phyloP scores from a whole-genome alignment of 92 coral and sea anemone genomes.

The Paramuricea clavata region DNA sequence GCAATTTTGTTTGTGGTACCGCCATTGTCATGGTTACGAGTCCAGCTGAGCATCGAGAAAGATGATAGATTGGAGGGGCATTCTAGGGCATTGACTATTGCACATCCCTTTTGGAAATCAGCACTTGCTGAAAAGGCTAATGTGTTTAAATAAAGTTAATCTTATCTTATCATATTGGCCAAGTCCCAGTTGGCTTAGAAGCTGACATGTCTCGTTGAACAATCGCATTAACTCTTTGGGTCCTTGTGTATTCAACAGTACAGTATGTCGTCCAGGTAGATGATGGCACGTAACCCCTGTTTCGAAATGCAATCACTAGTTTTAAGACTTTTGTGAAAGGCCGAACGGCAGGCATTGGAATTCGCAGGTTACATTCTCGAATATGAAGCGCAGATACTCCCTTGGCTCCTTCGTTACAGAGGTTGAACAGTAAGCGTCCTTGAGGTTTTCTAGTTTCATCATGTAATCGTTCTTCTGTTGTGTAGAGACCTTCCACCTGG shows the following conservation, averaged over 20 bases:
- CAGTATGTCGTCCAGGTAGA: constrained; percentile 67
- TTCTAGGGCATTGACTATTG: neutral
- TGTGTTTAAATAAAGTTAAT: no score
- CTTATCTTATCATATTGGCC: no score
- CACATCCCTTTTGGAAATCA: no score
- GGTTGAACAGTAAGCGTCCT: constrained; percentile 61
- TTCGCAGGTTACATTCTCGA: constrained; percentile 47
- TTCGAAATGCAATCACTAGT: constrained; percentile 57
- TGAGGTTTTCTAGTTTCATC: constrained; percentile 62
- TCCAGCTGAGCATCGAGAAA: neutral
- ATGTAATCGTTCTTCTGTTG: constrained; percentile 60
- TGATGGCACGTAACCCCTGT: constrained; percentile 47
- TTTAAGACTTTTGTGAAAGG: no score
- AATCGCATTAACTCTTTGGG: neutral
- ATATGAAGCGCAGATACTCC: constrained; percentile 58
- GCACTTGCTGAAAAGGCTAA: no score
- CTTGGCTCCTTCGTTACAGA: constrained; percentile 42
- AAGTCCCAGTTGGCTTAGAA: neutral
- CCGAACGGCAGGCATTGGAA: no score
- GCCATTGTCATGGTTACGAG: constrained; percentile 24
- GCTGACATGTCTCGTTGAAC: constrained; percentile 8
- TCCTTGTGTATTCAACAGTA: constrained; percentile 32
- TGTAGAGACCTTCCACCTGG: constrained; percentile 60
- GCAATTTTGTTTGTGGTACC: neutral
- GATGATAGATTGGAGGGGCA: constrained; percentile 12